A percentile compares a stretch with the other conserved stretches of the same genome.
phyloP scores from a whole-genome alignment of 2,113 vertebrate genomes.

The Phaethornis superciliosus region DNA sequence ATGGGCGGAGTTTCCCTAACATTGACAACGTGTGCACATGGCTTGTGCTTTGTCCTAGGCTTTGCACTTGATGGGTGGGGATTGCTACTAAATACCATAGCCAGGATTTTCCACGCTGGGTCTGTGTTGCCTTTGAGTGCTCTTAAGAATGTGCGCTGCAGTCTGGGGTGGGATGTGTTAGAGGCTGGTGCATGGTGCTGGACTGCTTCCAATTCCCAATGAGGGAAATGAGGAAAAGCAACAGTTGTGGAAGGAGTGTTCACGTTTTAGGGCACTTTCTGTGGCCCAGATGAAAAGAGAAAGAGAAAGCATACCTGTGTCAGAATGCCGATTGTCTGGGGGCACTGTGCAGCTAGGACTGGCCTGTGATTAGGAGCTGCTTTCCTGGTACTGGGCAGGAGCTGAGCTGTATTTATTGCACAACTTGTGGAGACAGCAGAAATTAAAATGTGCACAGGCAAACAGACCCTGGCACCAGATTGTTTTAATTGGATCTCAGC shows the following conservation, averaged over 20 bases:
- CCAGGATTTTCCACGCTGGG: not conserved
- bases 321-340: not conserved
- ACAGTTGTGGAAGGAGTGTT: not conserved
- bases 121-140: not conserved
- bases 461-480: not conserved
- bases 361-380: not conserved
- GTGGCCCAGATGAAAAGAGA: not conserved
- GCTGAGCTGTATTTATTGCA: not conserved
- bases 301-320: not conserved
- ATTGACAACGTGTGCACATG: not conserved
- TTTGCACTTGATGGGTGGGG: not conserved
- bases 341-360: not conserved
- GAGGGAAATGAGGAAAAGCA: not conserved
- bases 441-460: not conserved
- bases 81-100: not conserved
- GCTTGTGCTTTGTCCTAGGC: not conserved
- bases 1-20: not conserved
- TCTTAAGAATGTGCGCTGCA: not conserved
- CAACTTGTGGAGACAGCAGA: not conserved
- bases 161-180: not conserved
- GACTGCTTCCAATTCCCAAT: not conserved
- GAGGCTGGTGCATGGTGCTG: not conserved
- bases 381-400: not conserved
- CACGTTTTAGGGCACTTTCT: not conserved
- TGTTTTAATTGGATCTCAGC: not conserved